Evolutionary conservation across 2,797 vertebrate genomes (phyloP).

Genomic region (Myotis myotis): DNA sequence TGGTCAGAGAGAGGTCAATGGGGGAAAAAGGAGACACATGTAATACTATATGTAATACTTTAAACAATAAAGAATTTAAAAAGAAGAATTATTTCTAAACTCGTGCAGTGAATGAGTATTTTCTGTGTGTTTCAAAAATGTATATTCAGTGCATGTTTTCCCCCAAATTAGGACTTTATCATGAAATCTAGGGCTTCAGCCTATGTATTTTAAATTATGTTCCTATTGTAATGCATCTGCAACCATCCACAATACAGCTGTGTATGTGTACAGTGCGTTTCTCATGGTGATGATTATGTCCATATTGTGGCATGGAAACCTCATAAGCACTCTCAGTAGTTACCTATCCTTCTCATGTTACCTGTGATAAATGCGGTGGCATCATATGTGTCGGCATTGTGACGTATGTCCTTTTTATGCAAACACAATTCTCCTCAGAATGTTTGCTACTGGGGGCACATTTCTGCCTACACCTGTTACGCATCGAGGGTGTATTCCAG

Average conservation of each 20-base stretch:
- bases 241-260: not conserved
- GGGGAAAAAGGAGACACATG: too few relatives aligned
- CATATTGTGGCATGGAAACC: not conserved
- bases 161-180: not conserved
- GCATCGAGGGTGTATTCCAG: not conserved
- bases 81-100: slow-evolving; percentile 1
- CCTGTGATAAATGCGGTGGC: not conserved
- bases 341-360: not conserved
- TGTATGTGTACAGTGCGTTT: not conserved
- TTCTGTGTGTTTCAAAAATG: not conserved
- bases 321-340: not conserved
- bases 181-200: not conserved
- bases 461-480: not conserved
- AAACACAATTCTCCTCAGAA: not conserved
- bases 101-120: not conserved
- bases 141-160: not conserved
- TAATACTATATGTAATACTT: too few relatives aligned
- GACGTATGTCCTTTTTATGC: not conserved
- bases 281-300: not conserved
- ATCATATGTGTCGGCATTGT: not conserved
- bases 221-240: not conserved
- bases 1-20: too few relatives aligned
- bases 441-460: not conserved
- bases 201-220: not conserved
- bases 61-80: too few relatives aligned